Percentiles rank a stretch among this genome's conserved stretches.
Conservation (phyloP, 2,888 invertebrate species). For the Listrodromus nycthemerus region DNA sequence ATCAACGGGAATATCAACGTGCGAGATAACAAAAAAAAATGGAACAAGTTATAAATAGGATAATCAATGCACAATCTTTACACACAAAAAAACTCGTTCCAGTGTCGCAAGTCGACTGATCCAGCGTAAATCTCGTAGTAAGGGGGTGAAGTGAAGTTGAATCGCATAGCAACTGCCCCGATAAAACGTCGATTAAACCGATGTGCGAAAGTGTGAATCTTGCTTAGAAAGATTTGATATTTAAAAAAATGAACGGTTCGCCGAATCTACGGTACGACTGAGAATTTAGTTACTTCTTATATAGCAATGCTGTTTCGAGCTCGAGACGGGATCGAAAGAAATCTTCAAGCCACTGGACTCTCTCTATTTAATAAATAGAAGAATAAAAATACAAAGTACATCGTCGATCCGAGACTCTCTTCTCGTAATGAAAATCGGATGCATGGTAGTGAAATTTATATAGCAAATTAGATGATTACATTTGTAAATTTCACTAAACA, state of each 20-base stretch:
- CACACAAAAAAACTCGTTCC: constrained; percentile 14
- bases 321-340: background rate
- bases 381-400: constrained; percentile 15
- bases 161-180: constrained; percentile 21
- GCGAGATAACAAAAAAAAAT: background rate
- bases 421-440: constrained; percentile 55
- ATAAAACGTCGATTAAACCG: constrained; percentile 19
- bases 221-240: constrained; percentile 11
- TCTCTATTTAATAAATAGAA: constrained; percentile 51
- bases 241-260: constrained; percentile 1
- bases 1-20: background rate
- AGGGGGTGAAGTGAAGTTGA: constrained; percentile 13
- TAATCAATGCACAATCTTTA: constrained; percentile 62
- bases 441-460: constrained; percentile 60
- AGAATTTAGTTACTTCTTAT: constrained; percentile 14
- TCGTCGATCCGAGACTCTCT: constrained; percentile 40
- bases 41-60: constrained; percentile 50
- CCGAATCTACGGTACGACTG: constrained; percentile 16
- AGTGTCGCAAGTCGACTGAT: constrained; percentile 15
- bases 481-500: constrained; percentile 82
- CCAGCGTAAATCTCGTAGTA: constrained; percentile 7
- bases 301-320: constrained; percentile 15
- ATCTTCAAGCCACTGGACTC: constrained; percentile 4
- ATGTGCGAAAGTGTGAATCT: constrained; percentile 16
- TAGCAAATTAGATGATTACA: constrained; percentile 72